A percentile compares a stretch with the other conserved stretches of the same genome.
Conservation (phyloP, 2,113 vertebrate genomes). For the Prunella fulvescens region DNA sequence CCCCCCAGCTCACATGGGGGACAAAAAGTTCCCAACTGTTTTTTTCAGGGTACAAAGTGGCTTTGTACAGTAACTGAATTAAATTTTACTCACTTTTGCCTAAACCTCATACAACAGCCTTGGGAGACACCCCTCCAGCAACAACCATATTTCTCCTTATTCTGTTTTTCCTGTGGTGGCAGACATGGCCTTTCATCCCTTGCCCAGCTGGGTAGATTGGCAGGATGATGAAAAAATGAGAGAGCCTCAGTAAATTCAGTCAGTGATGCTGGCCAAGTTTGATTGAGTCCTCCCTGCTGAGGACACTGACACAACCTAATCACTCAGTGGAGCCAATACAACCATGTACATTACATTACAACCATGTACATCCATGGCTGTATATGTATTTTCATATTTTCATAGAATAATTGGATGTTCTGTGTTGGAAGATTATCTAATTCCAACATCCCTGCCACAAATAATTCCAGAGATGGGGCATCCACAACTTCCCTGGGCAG, state of each 20-base stretch:
- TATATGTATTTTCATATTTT: not conserved
- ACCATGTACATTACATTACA: not conserved
- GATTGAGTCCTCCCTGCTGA: not conserved
- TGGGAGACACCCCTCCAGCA: not conserved
- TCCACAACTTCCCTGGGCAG: not conserved
- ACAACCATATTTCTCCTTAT: not conserved
- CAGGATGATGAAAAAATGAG: not conserved
- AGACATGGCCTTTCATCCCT: not conserved
- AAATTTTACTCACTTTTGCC: not conserved
- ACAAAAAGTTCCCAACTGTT: not conserved
- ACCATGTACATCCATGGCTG: not conserved
- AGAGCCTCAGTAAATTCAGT: not conserved
- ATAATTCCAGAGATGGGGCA: not conserved
- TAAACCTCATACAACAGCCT: not conserved
- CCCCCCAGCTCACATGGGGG: not conserved
- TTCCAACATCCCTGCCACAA: not conserved
- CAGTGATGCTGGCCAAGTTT: not conserved
- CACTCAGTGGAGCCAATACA: not conserved
- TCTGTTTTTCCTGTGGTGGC: not conserved
- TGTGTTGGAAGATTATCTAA: not conserved
- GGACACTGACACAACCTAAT: not conserved
- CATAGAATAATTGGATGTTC: not conserved
- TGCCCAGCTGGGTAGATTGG: not conserved
- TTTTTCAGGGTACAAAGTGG: not conserved
- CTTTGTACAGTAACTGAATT: not conserved